phyloP scores from a whole-genome alignment of 2,888 invertebrate genomes.

The Scelioninae gen. 2 region DNA sequence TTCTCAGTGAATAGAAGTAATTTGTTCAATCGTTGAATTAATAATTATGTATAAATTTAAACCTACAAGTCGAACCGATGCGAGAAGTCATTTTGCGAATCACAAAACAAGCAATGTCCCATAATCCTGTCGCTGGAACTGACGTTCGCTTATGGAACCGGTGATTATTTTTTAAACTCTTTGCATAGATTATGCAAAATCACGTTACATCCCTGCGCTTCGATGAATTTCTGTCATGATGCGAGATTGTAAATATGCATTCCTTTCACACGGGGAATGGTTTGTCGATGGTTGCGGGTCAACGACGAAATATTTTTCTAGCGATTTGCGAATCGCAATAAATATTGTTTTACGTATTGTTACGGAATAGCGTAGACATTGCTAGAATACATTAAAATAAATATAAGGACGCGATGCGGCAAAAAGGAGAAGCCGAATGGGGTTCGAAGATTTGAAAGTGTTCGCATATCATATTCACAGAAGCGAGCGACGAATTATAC shows the following conservation, averaged over 20 bases:
- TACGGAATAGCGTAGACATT: conserved; percentile 28
- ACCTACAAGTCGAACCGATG: no score
- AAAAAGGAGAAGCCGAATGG: not conserved
- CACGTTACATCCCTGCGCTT: conserved; percentile 20
- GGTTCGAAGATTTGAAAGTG: conserved; percentile 18
- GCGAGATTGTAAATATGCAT: conserved; percentile 40
- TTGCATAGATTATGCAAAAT: conserved; percentile 5
- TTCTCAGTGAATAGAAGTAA: no score
- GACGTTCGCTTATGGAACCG: not conserved
- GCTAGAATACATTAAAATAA: conserved; percentile 30
- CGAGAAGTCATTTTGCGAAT: no score
- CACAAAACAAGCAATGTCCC: no score
- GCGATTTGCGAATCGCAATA: conserved; percentile 41
- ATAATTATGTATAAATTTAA: no score
- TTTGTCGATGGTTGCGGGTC: conserved; percentile 49
- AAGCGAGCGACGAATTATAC: not conserved
- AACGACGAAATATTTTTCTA: conserved; percentile 55
- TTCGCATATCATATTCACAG: conserved; percentile 17
- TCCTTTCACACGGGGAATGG: conserved; percentile 37
- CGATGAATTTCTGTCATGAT: conserved; percentile 7
- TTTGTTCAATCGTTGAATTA: no score
- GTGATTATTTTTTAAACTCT: conserved; percentile 4
- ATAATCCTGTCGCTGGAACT: not conserved
- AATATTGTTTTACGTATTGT: conserved; percentile 27
- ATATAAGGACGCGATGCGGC: no score